Evolutionary conservation across 2,888 invertebrate species (phyloP).

Genomic region (Caenorhabditis imperialis): DNA sequence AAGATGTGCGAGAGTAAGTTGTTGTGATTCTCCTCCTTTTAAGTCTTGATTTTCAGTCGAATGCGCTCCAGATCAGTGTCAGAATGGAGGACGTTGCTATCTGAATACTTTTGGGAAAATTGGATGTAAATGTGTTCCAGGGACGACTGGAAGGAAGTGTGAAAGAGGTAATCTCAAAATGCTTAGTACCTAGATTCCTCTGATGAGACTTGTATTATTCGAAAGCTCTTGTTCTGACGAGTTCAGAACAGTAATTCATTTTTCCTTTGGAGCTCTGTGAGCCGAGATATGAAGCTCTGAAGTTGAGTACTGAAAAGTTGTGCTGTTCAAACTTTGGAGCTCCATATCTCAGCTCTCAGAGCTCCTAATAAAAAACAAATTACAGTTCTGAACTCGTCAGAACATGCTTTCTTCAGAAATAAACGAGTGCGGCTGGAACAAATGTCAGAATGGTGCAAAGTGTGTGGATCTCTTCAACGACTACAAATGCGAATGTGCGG

Average conservation of each 20-base stretch:
- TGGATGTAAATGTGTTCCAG: constrained; percentile 61
- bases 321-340: too few species aligned
- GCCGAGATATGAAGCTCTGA: too few species aligned
- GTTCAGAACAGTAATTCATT: too few species aligned
- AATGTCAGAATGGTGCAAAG: constrained; percentile 59
- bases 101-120: constrained; percentile 55
- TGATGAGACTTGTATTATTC: too few species aligned
- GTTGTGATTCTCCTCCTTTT: not conserved
- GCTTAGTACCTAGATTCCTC: too few species aligned
- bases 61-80: constrained; percentile 55
- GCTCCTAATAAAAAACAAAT: too few species aligned
- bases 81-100: constrained; percentile 58
- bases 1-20: constrained; percentile 58
- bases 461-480: constrained; percentile 65
- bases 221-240: too few species aligned
- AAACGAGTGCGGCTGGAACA: constrained; percentile 62
- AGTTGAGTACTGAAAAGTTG: too few species aligned
- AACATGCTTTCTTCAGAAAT: constrained; percentile 46
- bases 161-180: constrained; percentile 63
- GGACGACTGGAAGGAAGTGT: constrained; percentile 56
- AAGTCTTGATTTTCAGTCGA: constrained; percentile 38
- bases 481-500: constrained; percentile 59
- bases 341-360: too few species aligned
- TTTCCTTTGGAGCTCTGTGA: too few species aligned
- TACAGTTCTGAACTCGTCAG: too few species aligned